Evolutionary conservation across 2,888 invertebrate genomes (phyloP).

Genomic region (Meiosimyza platycephala): DNA sequence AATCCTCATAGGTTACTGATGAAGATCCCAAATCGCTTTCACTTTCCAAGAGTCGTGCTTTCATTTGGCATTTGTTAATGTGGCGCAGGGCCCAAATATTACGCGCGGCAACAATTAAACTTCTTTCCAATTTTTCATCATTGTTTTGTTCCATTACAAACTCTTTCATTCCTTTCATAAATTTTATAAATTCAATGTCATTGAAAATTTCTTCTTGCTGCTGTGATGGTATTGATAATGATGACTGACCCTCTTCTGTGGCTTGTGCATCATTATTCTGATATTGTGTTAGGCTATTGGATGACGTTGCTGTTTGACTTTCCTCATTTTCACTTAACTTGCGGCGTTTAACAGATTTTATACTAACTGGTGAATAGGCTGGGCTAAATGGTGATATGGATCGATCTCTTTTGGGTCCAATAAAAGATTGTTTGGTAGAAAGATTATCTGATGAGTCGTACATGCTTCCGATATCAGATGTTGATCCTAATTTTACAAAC

Average conservation of each 20-base stretch:
- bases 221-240: slow-evolving; percentile 12
- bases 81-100: slow-evolving; percentile 62
- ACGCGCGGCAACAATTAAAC: slow-evolving; percentile 53
- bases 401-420: slow-evolving; percentile 56
- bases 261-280: slow-evolving; percentile 26
- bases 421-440: slow-evolving; percentile 42
- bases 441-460: slow-evolving; percentile 60
- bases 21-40: slow-evolving; percentile 38
- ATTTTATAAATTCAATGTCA: slow-evolving; percentile 55
- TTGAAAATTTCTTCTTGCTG: slow-evolving; percentile 45
- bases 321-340: slow-evolving; percentile 52
- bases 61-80: slow-evolving; percentile 47
- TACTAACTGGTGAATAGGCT: slow-evolving; percentile 60
- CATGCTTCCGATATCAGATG: slow-evolving; percentile 60
- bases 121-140: slow-evolving; percentile 54
- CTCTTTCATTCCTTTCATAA: slow-evolving; percentile 56
- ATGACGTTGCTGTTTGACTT: background rate
- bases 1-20: slow-evolving; percentile 29
- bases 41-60: slow-evolving; percentile 46
- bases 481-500: slow-evolving; percentile 42
- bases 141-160: slow-evolving; percentile 55
- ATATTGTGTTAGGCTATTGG: background rate
- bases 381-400: slow-evolving; percentile 63
- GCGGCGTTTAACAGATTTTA: slow-evolving; percentile 51
- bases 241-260: slow-evolving; percentile 6